Evolutionary conservation across 2,888 invertebrate genomes (phyloP), one percentile per base, ranked within the genome.

Genomic region (Sacculina carcini): DNA sequence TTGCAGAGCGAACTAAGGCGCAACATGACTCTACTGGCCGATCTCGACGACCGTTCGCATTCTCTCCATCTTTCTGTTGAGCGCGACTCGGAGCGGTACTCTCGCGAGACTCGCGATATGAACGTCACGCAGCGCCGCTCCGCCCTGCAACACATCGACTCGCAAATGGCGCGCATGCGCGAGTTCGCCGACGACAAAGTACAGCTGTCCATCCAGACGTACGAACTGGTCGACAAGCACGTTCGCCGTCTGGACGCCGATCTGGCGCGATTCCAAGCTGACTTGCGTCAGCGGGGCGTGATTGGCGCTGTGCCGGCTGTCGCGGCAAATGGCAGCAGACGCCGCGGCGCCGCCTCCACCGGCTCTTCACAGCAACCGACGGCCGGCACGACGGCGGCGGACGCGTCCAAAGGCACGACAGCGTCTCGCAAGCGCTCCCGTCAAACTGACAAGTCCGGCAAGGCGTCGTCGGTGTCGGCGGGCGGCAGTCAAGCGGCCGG

Each of bases 151-250:
- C 78, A 78, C 55, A 89, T 92, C 60, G 54, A 42, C 32, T 23
- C 3, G 42, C 42, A 28, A 10, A 12, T n/a, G 26, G 10, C 26
- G 16, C 26, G 28, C 16, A 26, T 42, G 42, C 42, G 42, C 42
- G 90, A 90, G 63, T 89, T 85, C 64, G 89, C 89, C 2, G 94
- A 94, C 63, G 92, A 94, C 62, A 96, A 96, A 70, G 92, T 96
- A 31, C 87, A 90, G 64, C 71, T 96, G 54, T 92, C 96, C 2
- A 89, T 92, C 67, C 90, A 94, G 69, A 94, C 94, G 0, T 98
- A 98, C 63, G 96, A 98, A 69, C 70, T 94, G 66, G 73, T 94
- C 34, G 94, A 98, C 66, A 94, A 94, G 66, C 94, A 96, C 65
- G 96, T 96, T 58, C 73, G 94, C 60, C 76, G 89, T 59, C 70